Percentiles rank a stretch among this genome's conserved stretches.
Evolutionary conservation across 2,888 invertebrate genomes (phyloP).

Genomic region (Seira sanloemensis): DNA sequence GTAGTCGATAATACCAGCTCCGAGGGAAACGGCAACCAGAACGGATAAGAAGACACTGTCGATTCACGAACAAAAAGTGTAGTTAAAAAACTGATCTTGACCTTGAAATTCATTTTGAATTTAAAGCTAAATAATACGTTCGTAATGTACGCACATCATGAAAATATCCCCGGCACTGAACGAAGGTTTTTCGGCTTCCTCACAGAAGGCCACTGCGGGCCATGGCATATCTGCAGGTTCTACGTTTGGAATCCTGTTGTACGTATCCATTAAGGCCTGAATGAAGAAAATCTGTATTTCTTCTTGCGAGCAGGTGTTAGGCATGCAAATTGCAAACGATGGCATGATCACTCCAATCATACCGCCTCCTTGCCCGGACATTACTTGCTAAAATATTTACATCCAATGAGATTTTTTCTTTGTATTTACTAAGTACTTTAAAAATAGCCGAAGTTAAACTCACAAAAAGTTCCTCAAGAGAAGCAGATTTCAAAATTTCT

Average conservation of each 20-base stretch:
- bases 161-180: constrained; percentile 73
- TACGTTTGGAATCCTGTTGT: background rate
- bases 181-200: constrained; percentile 73
- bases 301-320: background rate
- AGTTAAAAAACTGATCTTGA: background rate
- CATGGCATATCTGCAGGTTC: background rate
- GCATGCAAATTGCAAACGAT: constrained; percentile 67
- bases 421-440: background rate
- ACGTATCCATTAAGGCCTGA: background rate
- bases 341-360: constrained; percentile 74
- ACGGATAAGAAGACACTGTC: background rate
- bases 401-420: background rate
- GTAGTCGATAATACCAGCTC: constrained; percentile 15
- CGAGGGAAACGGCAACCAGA: background rate
- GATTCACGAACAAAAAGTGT: background rate
- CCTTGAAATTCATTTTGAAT: no score
- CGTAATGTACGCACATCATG: constrained; percentile 73
- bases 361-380: background rate
- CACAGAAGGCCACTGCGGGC: constrained; percentile 68
- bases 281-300: background rate
- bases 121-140: background rate
- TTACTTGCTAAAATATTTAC: background rate
- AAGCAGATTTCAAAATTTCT: background rate
- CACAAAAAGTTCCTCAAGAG: constrained; percentile 31
- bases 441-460: background rate